Evolutionary conservation across 2,888 invertebrate species (phyloP).

Genomic region (Parelbella ahira): DNA sequence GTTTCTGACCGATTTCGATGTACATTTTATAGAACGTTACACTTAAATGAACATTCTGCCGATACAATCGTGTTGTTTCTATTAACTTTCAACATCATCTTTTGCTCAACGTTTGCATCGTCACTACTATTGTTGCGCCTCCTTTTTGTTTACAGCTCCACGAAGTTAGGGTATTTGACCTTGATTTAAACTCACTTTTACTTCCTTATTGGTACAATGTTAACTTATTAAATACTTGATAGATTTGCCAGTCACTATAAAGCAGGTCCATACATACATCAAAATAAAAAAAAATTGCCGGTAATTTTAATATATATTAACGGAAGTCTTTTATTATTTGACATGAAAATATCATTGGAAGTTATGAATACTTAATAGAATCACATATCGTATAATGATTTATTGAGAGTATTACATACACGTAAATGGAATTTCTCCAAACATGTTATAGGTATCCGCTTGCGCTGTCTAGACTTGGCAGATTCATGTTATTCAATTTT

Average conservation of each 20-base stretch:
- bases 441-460: slow-evolving; percentile 9
- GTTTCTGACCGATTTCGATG: slow-evolving; percentile 36
- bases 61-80: slow-evolving; percentile 40
- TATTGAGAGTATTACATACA: slow-evolving; percentile 7
- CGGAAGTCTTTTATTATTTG: too few relatives aligned
- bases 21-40: slow-evolving; percentile 32
- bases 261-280: too few relatives aligned
- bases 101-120: slow-evolving; percentile 38
- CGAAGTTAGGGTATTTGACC: slow-evolving; percentile 46
- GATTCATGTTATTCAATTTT: slow-evolving; percentile 4
- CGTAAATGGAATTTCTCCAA: slow-evolving; percentile 16
- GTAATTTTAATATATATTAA: too few relatives aligned
- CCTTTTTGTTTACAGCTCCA: slow-evolving; percentile 36
- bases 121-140: slow-evolving; percentile 27
- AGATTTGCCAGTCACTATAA: too few relatives aligned
- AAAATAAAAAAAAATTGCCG: too few relatives aligned
- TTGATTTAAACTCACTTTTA: slow-evolving; percentile 60
- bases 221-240: too few relatives aligned
- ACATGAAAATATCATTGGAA: too few relatives aligned
- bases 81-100: slow-evolving; percentile 34
- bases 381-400: slow-evolving; percentile 4
- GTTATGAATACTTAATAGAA: slow-evolving; percentile 9
- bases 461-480: slow-evolving; percentile 9
- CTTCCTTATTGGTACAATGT: slow-evolving; percentile 59
- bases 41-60: slow-evolving; percentile 53